Percentiles rank a stretch among this genome's conserved stretches.
These are phyloP conservation scores for Oreochromis grahami DNA, from an alignment of 2,797 vertebrate species.

Conservation along the genomic window DNA sequence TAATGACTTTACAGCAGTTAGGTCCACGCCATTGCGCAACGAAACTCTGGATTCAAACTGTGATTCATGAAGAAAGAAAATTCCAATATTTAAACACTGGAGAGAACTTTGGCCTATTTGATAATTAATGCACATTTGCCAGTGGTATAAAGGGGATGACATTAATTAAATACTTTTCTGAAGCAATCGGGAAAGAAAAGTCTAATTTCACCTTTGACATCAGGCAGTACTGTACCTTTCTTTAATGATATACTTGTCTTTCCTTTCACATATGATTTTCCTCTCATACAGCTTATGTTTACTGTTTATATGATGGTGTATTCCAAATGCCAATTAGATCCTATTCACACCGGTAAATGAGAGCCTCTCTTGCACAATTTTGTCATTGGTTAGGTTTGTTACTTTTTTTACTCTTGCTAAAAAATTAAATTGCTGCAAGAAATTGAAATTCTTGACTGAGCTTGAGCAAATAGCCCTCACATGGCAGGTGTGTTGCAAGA, in stretches of 20 bases:
- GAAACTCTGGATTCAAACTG: neutral
- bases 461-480: neutral
- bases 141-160: neutral
- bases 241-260: neutral
- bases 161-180: neutral
- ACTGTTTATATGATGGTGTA: neutral
- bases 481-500: neutral
- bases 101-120: neutral
- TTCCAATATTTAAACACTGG: neutral
- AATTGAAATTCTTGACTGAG: neutral
- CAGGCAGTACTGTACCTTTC: neutral
- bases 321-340: neutral
- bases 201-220: constrained; percentile 10
- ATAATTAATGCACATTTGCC: neutral
- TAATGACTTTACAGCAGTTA: constrained; percentile 20
- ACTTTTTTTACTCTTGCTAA: neutral
- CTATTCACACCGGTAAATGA: neutral
- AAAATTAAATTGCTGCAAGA: neutral
- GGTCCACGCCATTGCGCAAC: constrained; percentile 8
- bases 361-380: neutral
- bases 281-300: neutral
- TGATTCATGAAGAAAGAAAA: neutral
- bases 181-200: too few species aligned
- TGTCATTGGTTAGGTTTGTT: neutral
- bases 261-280: neutral